Evolutionary conservation across 1,140 invertebrate species (phyloP).

Genomic region (Cyphomyrmex costatus): DNA sequence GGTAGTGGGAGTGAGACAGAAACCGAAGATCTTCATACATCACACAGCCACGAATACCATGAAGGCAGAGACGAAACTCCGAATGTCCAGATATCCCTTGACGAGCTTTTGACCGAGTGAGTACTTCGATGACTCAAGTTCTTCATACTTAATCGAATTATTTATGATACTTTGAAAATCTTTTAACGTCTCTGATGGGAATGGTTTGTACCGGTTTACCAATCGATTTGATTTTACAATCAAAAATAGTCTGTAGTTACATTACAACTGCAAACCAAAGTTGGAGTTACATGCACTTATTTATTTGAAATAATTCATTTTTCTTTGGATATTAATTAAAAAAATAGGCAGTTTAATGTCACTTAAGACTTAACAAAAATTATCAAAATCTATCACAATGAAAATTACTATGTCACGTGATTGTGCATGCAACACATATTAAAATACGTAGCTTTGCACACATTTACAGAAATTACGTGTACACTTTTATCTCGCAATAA

Average conservation of each 20-base stretch:
- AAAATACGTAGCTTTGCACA: constrained; percentile 26
- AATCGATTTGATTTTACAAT: constrained; percentile 33
- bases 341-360: constrained; percentile 30
- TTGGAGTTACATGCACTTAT: neutral
- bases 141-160: constrained; percentile 32
- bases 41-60: constrained; percentile 83
- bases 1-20: constrained; percentile 86
- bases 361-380: constrained; percentile 19
- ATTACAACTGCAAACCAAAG: constrained; percentile 39
- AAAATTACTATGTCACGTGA: constrained; percentile 20
- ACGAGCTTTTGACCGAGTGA: constrained; percentile 88
- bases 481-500: constrained; percentile 35
- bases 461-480: constrained; percentile 18
- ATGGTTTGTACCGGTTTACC: constrained; percentile 70
- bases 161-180: constrained; percentile 21
- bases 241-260: constrained; percentile 47
- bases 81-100: constrained; percentile 84
- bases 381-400: neutral
- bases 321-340: neutral
- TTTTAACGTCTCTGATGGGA: constrained; percentile 60
- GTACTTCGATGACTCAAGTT: constrained; percentile 82
- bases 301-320: neutral
- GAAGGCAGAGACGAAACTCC: constrained; percentile 83
- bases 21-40: constrained; percentile 84
- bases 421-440: constrained; percentile 52